A percentile compares a stretch with the other conserved stretches of the same genome.
Evolutionary conservation across 2,888 invertebrate genomes (phyloP).

Genomic region (Acholoe squamosa): DNA sequence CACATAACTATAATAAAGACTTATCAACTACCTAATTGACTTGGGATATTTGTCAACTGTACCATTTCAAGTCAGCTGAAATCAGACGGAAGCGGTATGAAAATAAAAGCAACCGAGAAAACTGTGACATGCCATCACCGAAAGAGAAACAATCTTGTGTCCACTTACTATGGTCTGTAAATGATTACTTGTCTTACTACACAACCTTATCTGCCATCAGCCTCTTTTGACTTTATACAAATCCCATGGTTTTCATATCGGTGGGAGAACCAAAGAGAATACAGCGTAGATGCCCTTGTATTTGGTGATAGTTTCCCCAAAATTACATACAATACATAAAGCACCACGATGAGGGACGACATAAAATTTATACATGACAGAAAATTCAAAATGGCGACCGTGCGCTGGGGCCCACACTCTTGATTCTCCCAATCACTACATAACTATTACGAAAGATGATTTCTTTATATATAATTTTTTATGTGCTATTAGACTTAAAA

Average conservation of each 20-base stretch:
- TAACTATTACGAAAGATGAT: not conserved
- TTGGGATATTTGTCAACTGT: not conserved
- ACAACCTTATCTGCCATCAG: not conserved
- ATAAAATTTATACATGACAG: not conserved
- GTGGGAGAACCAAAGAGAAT: not conserved
- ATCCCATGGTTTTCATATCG: not conserved
- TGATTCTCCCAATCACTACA: not conserved
- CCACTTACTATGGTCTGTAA: not conserved
- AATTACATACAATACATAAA: no score
- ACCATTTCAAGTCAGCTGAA: no score
- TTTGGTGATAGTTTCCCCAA: no score
- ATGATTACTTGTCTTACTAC: not conserved
- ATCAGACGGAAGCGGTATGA: not conserved
- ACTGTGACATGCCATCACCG: constrained; percentile 7
- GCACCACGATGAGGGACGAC: no score
- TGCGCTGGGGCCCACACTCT: not conserved
- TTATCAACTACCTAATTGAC: not conserved
- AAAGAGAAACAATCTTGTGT: not conserved
- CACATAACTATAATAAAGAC: not conserved
- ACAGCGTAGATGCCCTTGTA: not conserved
- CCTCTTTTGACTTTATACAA: not conserved
- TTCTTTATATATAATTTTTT: not conserved
- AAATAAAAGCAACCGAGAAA: not conserved
- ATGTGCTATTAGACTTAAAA: not conserved
- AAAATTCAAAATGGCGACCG: constrained; percentile 47